These are phyloP conservation scores for Tipula helvola DNA, from an alignment of 2,888 invertebrate species.

Conservation along the genomic window DNA sequence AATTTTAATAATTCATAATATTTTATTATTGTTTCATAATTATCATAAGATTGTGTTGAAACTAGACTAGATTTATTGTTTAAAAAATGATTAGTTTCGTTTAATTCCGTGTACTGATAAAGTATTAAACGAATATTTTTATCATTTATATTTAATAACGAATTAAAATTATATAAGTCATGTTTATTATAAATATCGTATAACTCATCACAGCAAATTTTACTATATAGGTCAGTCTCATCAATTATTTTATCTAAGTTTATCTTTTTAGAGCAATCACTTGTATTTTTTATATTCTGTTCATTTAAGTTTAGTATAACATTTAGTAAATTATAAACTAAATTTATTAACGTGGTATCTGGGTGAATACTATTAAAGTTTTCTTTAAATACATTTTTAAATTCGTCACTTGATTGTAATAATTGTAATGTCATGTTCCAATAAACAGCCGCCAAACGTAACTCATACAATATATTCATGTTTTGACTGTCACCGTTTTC, in stretches of 20 bases:
- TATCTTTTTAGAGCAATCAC: slow-evolving; percentile 4
- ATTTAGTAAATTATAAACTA: slow-evolving; percentile 22
- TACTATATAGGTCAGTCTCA: slow-evolving; percentile 1
- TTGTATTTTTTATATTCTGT: neutral
- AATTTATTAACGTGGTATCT: slow-evolving; percentile 12
- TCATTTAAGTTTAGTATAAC: slow-evolving; percentile 24
- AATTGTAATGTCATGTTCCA: slow-evolving; percentile 33
- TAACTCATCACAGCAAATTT: neutral
- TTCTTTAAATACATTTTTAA: slow-evolving; percentile 28
- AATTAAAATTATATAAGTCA: neutral
- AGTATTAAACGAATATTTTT: neutral
- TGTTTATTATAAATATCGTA: neutral
- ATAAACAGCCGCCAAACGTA: slow-evolving; percentile 24
- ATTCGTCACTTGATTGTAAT: slow-evolving; percentile 27
- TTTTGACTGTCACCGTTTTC: neutral
- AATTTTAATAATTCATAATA: neutral
- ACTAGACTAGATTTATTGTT: neutral
- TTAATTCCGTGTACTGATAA: neutral
- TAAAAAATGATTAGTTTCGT: neutral
- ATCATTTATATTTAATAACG: neutral
- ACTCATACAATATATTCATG: neutral
- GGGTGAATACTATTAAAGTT: slow-evolving; percentile 21
- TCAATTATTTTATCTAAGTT: slow-evolving; percentile 4
- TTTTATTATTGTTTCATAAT: neutral
- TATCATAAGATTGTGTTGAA: neutral